A percentile compares a stretch with the other conserved stretches of the same genome.
Evolutionary conservation across 1,140 invertebrate genomes (phyloP).

Genomic region (Listronotus bonariensis): DNA sequence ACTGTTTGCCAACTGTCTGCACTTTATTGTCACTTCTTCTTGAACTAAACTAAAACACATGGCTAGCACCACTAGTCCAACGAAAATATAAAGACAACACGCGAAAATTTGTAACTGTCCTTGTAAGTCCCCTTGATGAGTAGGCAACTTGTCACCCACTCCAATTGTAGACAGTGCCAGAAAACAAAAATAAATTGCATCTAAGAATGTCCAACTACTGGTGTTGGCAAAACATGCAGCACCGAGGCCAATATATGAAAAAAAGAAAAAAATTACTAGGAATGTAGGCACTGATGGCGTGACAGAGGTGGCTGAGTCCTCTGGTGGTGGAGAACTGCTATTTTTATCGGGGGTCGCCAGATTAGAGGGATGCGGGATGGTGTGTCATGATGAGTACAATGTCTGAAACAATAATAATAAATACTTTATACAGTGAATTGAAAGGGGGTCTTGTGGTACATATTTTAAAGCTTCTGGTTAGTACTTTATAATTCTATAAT

Average conservation of each 20-base stretch:
- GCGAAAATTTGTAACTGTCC: constrained; percentile 76
- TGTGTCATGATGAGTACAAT: constrained; percentile 67
- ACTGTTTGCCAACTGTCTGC: constrained; percentile 57
- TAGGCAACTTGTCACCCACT: constrained; percentile 80
- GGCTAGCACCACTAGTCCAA: constrained; percentile 87
- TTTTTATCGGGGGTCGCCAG: constrained; percentile 56
- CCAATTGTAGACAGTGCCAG: constrained; percentile 86
- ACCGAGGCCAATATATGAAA: constrained; percentile 72
- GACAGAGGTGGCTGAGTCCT: constrained; percentile 35
- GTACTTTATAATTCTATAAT: no score
- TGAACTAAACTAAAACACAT: constrained; percentile 93
- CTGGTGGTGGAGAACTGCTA: constrained; percentile 49
- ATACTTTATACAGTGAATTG: no score
- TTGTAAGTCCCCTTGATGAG: constrained; percentile 64
- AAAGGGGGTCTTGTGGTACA: no score
- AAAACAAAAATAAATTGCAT: constrained; percentile 87
- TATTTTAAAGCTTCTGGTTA: no score
- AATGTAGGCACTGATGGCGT: constrained; percentile 70
- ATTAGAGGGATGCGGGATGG: constrained; percentile 74
- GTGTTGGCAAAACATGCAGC: constrained; percentile 72
- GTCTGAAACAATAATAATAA: constrained; percentile 6
- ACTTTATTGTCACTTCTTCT: constrained; percentile 81
- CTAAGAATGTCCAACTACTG: constrained; percentile 79
- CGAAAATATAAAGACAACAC: constrained; percentile 83
- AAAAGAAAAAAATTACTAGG: constrained; percentile 70